phyloP scores from a whole-genome alignment of 2,797 vertebrate species.

The Erethizon dorsatum region DNA sequence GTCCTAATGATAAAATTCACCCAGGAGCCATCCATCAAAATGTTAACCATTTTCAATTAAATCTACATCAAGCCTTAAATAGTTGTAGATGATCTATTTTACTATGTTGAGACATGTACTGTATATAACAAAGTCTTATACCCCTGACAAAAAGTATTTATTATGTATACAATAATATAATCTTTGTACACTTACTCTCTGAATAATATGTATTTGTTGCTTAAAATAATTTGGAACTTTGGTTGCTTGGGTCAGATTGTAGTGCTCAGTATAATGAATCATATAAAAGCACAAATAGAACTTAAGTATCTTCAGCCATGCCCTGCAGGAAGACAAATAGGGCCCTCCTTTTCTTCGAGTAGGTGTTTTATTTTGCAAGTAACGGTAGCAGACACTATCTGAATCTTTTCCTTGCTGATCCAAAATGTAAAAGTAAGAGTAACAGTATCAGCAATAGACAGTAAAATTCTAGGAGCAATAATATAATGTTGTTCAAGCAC shows the following conservation, averaged over 20 bases:
- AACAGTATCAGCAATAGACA: not conserved
- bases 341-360: slow-evolving; percentile 34
- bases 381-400: not conserved
- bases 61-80: slow-evolving; percentile 17
- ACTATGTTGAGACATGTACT: not conserved
- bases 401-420: slow-evolving; percentile 59
- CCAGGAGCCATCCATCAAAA: slow-evolving; percentile 59
- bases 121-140: slow-evolving; percentile 48
- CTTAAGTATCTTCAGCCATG: not conserved
- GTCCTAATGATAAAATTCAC: slow-evolving; percentile 59
- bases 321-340: slow-evolving; percentile 41
- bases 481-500: slow-evolving; percentile 70
- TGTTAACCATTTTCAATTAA: slow-evolving; percentile 67
- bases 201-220: slow-evolving; percentile 43
- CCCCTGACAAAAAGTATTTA: slow-evolving; percentile 52
- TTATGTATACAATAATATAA: slow-evolving; percentile 7
- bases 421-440: slow-evolving; percentile 53
- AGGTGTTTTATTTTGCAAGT: slow-evolving; percentile 68
- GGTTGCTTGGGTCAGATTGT: slow-evolving; percentile 37
- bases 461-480: slow-evolving; percentile 61
- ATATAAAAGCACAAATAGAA: slow-evolving; percentile 38
- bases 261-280: slow-evolving; percentile 59
- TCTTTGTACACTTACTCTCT: slow-evolving; percentile 53
- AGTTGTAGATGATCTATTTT: slow-evolving; percentile 53
- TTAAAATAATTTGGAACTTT: slow-evolving; percentile 64